A percentile compares a stretch with the other conserved stretches of the same genome.
These are phyloP conservation scores for Dendronephthya gigantea DNA, from an alignment of 64 coral and sea anemone genomes.

Conservation along the genomic window DNA sequence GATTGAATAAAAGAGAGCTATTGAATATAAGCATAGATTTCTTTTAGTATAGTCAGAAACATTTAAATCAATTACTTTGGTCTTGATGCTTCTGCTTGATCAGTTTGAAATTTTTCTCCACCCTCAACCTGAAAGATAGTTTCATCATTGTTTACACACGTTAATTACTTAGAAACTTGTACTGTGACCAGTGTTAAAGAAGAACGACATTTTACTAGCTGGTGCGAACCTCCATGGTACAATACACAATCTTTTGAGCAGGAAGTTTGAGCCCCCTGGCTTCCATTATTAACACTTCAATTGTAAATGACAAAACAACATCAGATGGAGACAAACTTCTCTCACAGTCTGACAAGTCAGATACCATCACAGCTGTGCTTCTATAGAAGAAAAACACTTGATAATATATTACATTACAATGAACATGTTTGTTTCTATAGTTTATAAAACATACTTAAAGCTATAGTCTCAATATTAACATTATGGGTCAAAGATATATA, in stretches of 20 bases:
- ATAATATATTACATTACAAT: no score
- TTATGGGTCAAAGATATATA: no score
- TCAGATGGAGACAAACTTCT: slow-evolving; percentile 62
- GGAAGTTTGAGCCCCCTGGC: slow-evolving; percentile 65
- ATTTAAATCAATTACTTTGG: slow-evolving; percentile 40
- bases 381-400: background rate
- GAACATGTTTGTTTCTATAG: no score
- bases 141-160: background rate
- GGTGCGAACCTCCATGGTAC: slow-evolving; percentile 93
- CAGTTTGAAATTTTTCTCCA: slow-evolving; percentile 88
- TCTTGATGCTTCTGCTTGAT: slow-evolving; percentile 60
- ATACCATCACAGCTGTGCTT: background rate
- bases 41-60: background rate
- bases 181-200: background rate
- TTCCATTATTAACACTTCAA: slow-evolving; percentile 76
- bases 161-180: no score
- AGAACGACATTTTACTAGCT: background rate
- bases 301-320: slow-evolving; percentile 90
- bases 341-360: slow-evolving; percentile 56
- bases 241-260: slow-evolving; percentile 86
- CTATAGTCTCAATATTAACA: no score
- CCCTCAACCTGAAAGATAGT: slow-evolving; percentile 60
- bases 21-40: no score
- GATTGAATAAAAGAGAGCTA: no score
- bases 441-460: no score